Conservation (phyloP, 1,140 invertebrate genomes). For the Bradynema listronoti region DNA sequence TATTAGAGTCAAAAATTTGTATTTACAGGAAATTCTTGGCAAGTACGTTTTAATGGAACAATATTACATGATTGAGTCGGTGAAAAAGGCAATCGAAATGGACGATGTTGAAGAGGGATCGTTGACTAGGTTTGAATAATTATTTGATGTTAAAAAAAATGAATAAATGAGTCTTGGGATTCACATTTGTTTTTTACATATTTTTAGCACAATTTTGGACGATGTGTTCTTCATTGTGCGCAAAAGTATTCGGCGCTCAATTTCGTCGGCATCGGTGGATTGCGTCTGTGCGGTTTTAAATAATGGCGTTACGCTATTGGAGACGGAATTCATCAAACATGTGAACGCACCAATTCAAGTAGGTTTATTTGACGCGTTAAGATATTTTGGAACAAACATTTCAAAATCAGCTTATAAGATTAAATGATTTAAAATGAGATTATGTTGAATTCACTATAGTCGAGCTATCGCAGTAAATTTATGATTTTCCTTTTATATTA, state of each 20-base stretch:
- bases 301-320: constrained; percentile 78
- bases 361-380: constrained; percentile 72
- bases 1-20: constrained; percentile 60
- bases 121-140: constrained; percentile 66
- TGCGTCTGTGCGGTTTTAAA: constrained; percentile 93
- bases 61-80: constrained; percentile 90
- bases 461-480: no score
- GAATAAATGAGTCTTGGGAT: background rate
- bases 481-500: no score
- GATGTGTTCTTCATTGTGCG: constrained; percentile 95
- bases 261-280: constrained; percentile 82
- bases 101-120: constrained; percentile 69
- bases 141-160: background rate
- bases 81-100: constrained; percentile 83
- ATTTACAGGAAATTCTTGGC: constrained; percentile 78
- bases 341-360: constrained; percentile 70
- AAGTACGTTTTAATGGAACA: constrained; percentile 85
- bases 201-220: constrained; percentile 76
- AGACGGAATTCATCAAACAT: constrained; percentile 74
- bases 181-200: background rate
- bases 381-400: constrained; percentile 57
- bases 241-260: constrained; percentile 81
- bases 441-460: background rate
- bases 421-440: no score
- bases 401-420: no score